phyloP scores from a whole-genome alignment of 2,888 invertebrate genomes.

The Achlya flavicornis region DNA sequence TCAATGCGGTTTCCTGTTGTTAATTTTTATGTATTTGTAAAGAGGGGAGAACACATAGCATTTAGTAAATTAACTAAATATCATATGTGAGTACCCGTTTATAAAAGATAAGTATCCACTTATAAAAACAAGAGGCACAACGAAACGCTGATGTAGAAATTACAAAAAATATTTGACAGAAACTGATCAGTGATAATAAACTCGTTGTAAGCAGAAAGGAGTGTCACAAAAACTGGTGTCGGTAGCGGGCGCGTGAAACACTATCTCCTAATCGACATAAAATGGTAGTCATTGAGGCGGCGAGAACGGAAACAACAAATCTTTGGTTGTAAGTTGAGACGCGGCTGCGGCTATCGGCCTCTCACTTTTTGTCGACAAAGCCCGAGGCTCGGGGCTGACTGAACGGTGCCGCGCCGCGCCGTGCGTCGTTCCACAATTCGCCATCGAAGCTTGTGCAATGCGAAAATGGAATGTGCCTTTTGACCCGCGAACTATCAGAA shows the following conservation, averaged over 20 bases:
- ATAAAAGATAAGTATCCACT: slow-evolving; percentile 13
- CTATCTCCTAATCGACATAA: slow-evolving; percentile 82
- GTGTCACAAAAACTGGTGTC: slow-evolving; percentile 80
- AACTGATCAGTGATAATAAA: slow-evolving; percentile 73
- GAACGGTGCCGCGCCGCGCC: slow-evolving; percentile 17
- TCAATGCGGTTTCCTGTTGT: slow-evolving; percentile 71
- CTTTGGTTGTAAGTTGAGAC: slow-evolving; percentile 72
- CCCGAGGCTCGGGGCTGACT: slow-evolving; percentile 35
- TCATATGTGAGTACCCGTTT: not conserved
- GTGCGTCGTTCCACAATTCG: slow-evolving; percentile 57
- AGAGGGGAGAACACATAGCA: slow-evolving; percentile 35
- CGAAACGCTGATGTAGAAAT: slow-evolving; percentile 45
- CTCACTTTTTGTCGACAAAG: slow-evolving; percentile 70
- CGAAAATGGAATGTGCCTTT: slow-evolving; percentile 62
- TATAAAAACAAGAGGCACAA: slow-evolving; percentile 51
- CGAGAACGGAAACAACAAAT: slow-evolving; percentile 82
- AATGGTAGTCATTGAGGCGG: slow-evolving; percentile 82
- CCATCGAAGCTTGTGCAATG: slow-evolving; percentile 62
- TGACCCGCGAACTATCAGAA: slow-evolving; percentile 68
- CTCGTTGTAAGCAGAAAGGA: slow-evolving; percentile 75
- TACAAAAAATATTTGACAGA: slow-evolving; percentile 53
- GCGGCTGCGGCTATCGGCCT: slow-evolving; percentile 61
- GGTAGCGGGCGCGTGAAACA: slow-evolving; percentile 81
- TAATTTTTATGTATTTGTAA: slow-evolving; percentile 45
- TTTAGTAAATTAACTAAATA: slow-evolving; percentile 19